Evolutionary conservation across 2,797 vertebrate species (phyloP).

Genomic region (Trichosurus vulpecula): DNA sequence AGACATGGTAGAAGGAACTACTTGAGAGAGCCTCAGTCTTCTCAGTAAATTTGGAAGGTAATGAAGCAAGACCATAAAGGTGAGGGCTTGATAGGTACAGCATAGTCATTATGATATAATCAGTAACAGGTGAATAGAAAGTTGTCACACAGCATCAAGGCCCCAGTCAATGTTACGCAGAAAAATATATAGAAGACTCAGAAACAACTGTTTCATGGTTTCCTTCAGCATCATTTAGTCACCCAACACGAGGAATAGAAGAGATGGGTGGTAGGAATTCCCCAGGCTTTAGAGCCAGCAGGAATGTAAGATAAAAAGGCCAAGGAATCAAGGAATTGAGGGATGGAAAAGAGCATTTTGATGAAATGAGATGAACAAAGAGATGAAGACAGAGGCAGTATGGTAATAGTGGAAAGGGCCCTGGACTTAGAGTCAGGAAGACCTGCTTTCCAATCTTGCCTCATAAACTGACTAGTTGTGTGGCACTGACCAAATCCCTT

Average conservation of each 20-base stretch:
- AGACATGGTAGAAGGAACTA: background rate
- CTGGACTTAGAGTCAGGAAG: background rate
- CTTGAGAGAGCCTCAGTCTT: background rate
- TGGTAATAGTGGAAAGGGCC: background rate
- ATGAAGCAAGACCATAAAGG: background rate
- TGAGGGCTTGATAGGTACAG: background rate
- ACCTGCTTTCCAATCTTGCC: background rate
- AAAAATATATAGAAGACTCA: background rate
- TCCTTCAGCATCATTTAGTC: background rate
- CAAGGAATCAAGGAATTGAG: background rate
- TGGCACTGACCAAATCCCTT: background rate
- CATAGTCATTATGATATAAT: background rate
- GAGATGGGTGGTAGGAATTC: background rate
- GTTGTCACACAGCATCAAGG: background rate
- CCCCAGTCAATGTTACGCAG: background rate
- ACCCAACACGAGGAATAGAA: background rate
- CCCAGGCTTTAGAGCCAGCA: background rate
- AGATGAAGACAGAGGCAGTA: background rate
- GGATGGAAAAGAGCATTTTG: background rate
- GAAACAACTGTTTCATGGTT: background rate
- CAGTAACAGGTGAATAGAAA: background rate
- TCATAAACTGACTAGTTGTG: background rate
- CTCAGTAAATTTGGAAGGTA: background rate
- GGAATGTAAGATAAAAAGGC: background rate
- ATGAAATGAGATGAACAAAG: background rate